Evolutionary conservation across 2,797 vertebrate genomes (phyloP).

Genomic region (Telmatherina bonti): DNA sequence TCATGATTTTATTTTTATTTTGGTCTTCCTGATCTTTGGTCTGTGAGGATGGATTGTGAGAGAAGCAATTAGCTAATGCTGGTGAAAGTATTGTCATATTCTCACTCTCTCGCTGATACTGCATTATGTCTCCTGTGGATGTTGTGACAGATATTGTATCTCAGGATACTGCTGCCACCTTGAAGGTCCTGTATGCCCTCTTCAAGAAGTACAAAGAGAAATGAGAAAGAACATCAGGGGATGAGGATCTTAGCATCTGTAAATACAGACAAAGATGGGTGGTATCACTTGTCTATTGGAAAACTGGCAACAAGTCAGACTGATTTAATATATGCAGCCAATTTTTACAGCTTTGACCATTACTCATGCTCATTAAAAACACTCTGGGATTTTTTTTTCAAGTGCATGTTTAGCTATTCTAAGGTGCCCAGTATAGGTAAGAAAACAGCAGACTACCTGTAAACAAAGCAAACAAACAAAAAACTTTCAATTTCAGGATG

Average conservation of each 20-base stretch:
- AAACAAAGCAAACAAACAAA: no score
- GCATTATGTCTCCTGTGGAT: slow-evolving; percentile 42
- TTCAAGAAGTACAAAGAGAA: slow-evolving; percentile 86
- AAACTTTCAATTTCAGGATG: neutral
- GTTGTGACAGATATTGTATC: slow-evolving; percentile 89
- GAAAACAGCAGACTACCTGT: no score
- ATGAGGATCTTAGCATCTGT: slow-evolving; percentile 4
- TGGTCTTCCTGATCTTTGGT: slow-evolving; percentile 62
- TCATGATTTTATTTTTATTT: slow-evolving; percentile 40
- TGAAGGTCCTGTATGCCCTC: slow-evolving; percentile 89
- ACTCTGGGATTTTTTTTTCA: neutral
- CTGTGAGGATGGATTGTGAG: slow-evolving; percentile 35
- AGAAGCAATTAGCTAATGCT: slow-evolving; percentile 52
- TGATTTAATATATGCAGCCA: neutral
- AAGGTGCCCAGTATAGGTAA: no score
- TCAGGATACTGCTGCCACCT: slow-evolving; percentile 82
- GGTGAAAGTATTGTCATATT: slow-evolving; percentile 45
- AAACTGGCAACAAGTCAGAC: neutral
- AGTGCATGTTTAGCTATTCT: neutral
- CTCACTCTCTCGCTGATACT: slow-evolving; percentile 31
- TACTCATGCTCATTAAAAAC: neutral
- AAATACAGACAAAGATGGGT: neutral
- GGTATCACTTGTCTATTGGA: neutral
- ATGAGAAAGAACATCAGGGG: neutral
- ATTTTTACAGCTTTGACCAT: neutral